Evolutionary conservation across 2,888 invertebrate species (phyloP).

Genomic region (Cephonodes hylas): DNA sequence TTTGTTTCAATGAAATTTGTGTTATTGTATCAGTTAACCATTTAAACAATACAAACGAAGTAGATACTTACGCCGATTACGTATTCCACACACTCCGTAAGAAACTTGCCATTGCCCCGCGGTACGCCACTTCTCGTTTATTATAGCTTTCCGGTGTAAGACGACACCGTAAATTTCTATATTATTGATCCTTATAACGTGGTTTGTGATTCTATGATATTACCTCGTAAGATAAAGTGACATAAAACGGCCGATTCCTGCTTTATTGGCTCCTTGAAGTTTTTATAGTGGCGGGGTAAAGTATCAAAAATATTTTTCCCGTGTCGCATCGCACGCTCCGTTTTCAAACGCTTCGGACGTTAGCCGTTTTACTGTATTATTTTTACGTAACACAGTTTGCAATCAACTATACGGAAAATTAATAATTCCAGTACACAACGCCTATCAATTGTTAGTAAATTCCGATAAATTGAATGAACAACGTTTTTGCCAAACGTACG

Average conservation of each 20-base stretch:
- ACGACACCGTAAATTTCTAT: conserved; percentile 26
- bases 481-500: background rate
- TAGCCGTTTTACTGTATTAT: background rate
- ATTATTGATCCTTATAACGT: conserved; percentile 27
- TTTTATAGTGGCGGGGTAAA: conserved; percentile 12
- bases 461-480: background rate
- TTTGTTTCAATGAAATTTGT: background rate
- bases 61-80: background rate
- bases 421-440: background rate
- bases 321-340: background rate
- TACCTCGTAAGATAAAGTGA: conserved; percentile 8
- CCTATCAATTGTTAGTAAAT: background rate
- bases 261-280: conserved; percentile 14
- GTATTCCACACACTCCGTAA: background rate
- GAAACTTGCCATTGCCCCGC: background rate
- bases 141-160: conserved; percentile 13
- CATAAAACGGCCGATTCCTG: conserved; percentile 8
- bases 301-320: background rate
- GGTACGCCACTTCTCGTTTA: conserved; percentile 13
- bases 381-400: background rate
- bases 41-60: background rate
- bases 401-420: background rate
- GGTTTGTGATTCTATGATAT: conserved; percentile 24
- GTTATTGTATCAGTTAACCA: background rate
- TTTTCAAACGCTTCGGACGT: background rate